These are phyloP conservation scores for Empidonax traillii DNA, from an alignment of 2,113 vertebrate species.

Conservation along the genomic window DNA sequence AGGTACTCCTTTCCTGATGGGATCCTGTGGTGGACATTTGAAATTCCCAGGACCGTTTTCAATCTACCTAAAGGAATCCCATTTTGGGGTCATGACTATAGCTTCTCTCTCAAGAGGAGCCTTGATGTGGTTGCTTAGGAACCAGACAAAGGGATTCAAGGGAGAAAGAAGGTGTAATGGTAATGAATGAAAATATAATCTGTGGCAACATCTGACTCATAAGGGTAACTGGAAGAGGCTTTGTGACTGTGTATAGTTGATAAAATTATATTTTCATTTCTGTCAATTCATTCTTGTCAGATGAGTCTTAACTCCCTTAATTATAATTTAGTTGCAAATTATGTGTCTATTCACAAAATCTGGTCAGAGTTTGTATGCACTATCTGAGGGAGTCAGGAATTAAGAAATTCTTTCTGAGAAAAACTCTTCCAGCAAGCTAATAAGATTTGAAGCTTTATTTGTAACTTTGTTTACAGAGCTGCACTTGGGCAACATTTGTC, in stretches of 20 bases:
- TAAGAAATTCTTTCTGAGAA: background rate
- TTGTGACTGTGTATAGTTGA: slow-evolving; percentile 28
- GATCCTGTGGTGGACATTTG: background rate
- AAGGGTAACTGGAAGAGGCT: slow-evolving; percentile 30
- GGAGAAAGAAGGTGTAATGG: slow-evolving; percentile 34
- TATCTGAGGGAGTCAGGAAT: background rate
- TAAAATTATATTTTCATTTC: slow-evolving; percentile 48
- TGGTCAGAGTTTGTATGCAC: background rate
- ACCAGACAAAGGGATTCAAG: slow-evolving; percentile 64
- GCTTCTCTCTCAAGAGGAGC: slow-evolving; percentile 32
- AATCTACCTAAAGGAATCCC: slow-evolving; percentile 36
- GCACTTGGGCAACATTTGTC: background rate
- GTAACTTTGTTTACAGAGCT: background rate
- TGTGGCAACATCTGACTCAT: slow-evolving; percentile 58
- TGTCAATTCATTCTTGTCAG: background rate
- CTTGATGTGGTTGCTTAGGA: slow-evolving; percentile 71
- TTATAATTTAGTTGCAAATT: slow-evolving; percentile 13
- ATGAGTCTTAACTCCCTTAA: slow-evolving; percentile 10
- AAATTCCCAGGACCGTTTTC: background rate
- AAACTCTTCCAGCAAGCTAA: background rate
- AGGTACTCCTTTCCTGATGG: background rate
- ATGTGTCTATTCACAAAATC: background rate
- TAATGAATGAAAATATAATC: slow-evolving; percentile 69
- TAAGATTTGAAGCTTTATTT: background rate
- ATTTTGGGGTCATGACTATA: slow-evolving; percentile 4